Conservation (phyloP, 2,113 vertebrate species). For the Candoia aspera region DNA sequence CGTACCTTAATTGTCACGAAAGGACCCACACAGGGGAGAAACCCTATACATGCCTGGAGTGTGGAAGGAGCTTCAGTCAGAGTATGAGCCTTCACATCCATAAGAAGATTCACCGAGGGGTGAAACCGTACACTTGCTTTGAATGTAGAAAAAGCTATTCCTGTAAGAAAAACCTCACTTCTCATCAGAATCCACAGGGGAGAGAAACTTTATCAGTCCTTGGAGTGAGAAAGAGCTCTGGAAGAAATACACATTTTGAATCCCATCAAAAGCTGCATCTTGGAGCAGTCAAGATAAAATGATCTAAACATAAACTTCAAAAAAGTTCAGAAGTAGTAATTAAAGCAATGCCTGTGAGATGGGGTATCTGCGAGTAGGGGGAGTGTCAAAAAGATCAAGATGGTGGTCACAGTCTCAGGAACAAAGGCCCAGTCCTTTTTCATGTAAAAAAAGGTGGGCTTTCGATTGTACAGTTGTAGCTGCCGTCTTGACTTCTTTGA, state of each 20-base stretch:
- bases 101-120: background rate
- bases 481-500: background rate
- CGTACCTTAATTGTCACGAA: background rate
- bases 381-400: background rate
- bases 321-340: background rate
- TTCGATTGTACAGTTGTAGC: too few relatives aligned
- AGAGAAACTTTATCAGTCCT: background rate
- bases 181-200: background rate
- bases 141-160: background rate
- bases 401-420: background rate
- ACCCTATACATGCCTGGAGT: background rate
- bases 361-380: background rate
- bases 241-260: background rate
- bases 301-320: background rate
- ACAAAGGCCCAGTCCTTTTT: too few relatives aligned
- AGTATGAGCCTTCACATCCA: background rate
- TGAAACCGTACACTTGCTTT: background rate
- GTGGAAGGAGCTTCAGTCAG: background rate
- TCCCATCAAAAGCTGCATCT: background rate
- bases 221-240: background rate
- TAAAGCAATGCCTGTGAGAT: background rate
- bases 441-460: too few relatives aligned
- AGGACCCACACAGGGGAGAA: background rate
- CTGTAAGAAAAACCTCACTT: background rate
- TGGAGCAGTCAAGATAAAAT: background rate